Conservation (phyloP, 2,113 vertebrate species). For the Delphinapterus leucas region DNA sequence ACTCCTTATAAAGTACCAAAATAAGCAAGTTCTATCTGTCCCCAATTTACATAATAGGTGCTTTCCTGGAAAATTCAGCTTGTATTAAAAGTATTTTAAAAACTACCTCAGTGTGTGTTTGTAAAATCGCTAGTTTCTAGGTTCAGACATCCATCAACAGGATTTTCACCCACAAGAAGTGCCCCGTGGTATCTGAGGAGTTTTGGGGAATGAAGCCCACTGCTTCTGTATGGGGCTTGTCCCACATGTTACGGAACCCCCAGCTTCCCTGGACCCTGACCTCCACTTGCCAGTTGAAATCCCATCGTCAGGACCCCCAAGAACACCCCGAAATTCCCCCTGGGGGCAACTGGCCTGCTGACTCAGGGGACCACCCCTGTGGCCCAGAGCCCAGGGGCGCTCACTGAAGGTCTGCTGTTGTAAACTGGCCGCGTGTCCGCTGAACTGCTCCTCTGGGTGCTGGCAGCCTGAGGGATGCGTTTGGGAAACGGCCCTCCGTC, state of each 20-base stretch:
- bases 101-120: background rate
- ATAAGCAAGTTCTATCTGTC: background rate
- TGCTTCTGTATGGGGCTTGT: rapidly evolving
- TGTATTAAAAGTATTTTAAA: background rate
- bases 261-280: background rate
- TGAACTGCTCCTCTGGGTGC: rapidly evolving
- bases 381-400: rapidly evolving
- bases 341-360: rapidly evolving
- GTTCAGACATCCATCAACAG: rapidly evolving
- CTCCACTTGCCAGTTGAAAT: background rate
- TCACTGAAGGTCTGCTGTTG: background rate
- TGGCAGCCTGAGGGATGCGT: too few relatives aligned
- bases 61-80: background rate
- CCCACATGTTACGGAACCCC: background rate
- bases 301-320: too few relatives aligned
- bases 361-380: rapidly evolving
- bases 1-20: background rate
- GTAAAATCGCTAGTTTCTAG: background rate
- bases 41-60: background rate
- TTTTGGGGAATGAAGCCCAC: rapidly evolving
- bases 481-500: background rate
- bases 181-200: rapidly evolving
- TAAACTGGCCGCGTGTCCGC: rapidly evolving
- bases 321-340: background rate
- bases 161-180: background rate